Evolutionary conservation across 2,888 invertebrate species (phyloP).

Genomic region (Branchinecta sandiegonensis): DNA sequence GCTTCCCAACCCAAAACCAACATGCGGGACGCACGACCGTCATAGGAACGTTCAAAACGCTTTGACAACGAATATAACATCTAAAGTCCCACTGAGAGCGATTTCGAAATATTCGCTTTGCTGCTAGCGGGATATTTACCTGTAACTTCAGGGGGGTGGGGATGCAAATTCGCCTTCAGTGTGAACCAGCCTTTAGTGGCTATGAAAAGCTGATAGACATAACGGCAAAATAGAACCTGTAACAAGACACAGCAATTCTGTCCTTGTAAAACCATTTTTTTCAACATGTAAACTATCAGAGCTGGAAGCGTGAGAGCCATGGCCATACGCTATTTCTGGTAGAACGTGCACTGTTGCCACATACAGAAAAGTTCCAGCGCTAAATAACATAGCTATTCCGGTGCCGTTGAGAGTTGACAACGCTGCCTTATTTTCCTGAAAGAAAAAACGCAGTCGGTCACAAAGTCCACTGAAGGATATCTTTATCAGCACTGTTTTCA

Average conservation of each 20-base stretch:
- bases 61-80: too few species aligned
- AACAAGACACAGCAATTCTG: constrained; percentile 68
- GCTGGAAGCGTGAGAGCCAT: constrained; percentile 19
- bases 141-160: too few species aligned
- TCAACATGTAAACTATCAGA: constrained; percentile 24
- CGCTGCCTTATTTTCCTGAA: constrained; percentile 76
- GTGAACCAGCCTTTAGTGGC: constrained; percentile 44
- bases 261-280: constrained; percentile 46
- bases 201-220: constrained; percentile 78
- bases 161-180: too few species aligned
- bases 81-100: too few species aligned
- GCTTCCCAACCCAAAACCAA: too few species aligned
- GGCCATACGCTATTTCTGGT: constrained; percentile 62
- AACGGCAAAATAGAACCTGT: constrained; percentile 75
- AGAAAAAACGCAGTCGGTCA: constrained; percentile 26
- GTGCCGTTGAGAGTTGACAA: constrained; percentile 80
- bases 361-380: constrained; percentile 95
- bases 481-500: too few species aligned
- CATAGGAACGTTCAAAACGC: too few species aligned
- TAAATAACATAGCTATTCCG: constrained; percentile 94
- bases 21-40: too few species aligned
- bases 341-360: constrained; percentile 97
- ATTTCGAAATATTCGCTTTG: too few species aligned
- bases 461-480: too few species aligned
- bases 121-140: too few species aligned